Base-by-base conservation (phyloP, 2,113 vertebrate species). In the Leptodactylus fuscus region DNA sequence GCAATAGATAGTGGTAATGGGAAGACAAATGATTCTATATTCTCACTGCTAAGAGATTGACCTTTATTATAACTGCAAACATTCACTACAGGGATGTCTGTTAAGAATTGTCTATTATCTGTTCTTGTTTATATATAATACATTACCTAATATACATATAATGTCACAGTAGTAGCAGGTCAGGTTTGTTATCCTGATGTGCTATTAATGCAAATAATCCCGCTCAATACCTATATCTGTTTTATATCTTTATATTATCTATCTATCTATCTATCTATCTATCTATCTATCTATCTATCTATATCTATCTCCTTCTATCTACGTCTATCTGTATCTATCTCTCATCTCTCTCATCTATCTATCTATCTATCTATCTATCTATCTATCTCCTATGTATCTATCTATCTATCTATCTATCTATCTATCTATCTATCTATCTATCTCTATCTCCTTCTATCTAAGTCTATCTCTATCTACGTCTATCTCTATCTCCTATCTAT, bases 361-460 rank as follows among this genome's bases (percentile, higher is more conserved):
- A 58, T 58, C 55, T 58, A 24, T 58, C 55, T 58, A 58, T 58
- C 55, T 51, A 55, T 55, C n/a, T 60, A 60, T 60, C n/a, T 60
- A 60, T 60, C 55, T 60, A 24, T 15, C 41, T 55, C 5, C 60
- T 32, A 65, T 65, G 12, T 32, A 65, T 65, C 60, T 65, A 65
- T 65, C 60, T 65, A 65, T 65, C 60, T 65, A 60, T 65, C 12
- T 65, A 65, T 65, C 60, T 65, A 32, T 32, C 60, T 65, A 65
- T 32, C 60, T 60, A 60, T 60, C 22, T 60, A 4, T 4, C 60
- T 32, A 65, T 29, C 27, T 32, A 32, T 32, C 27, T 29, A 29
- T 65, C 60, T 65, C 16, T 29, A n/a, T 65, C 2, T 48, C 13
- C 46, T 48, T 12, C 60, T 65, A 24, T 65, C 3, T 65, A 65